Base-by-base conservation (phyloP, 1,140 invertebrate species). In the Drosophila nannoptera region DNA sequence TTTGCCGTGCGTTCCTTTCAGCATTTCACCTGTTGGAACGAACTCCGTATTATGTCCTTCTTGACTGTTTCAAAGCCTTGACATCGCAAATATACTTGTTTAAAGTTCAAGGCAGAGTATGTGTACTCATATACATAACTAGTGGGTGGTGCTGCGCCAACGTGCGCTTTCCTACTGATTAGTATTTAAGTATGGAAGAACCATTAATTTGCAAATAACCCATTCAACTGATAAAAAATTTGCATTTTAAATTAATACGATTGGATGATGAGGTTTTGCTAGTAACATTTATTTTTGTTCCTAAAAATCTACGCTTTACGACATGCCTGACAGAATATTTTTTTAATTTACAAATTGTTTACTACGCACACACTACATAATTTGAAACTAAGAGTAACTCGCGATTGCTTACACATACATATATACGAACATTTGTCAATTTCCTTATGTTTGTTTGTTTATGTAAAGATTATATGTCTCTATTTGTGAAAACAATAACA, bases 71-170 rank as follows among this genome's bases (percentile, higher is more conserved):
- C 29, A 77, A 84, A 76, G 54, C 80, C 76, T 84, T 80, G 69
- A 68, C 40, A 32, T 7, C 36, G 5, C 60, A 74, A 40, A 46
- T 45, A 49, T 66, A 50, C 61, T 54, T 80, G 67, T 68, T 65
- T 84, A 84, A 78, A 78, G 78, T 83, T 83, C 78, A 83, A 83
- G 78, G 78, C 71, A 60, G 32, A 48, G 22, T 22, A 31, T 56
- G 29, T 48, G 1, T 69, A 45, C 40, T 7, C 35, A 43, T 63
- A 45, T 33, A 54, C 29, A 7, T 55, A 9, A 8, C 12, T 14
- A 35, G 50, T 61, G 55, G 65, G 69, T 67, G 54, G 33, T 22
- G 16, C 31, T 43, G 11, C 14, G 12, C 8, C 33, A 16, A 38
- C 11, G 14, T 55, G 29, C 31, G 31, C 0, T 11, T 35, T 11